phyloP scores from a whole-genome alignment of 1,140 invertebrate genomes.

The Leptinotarsa lineolata region DNA sequence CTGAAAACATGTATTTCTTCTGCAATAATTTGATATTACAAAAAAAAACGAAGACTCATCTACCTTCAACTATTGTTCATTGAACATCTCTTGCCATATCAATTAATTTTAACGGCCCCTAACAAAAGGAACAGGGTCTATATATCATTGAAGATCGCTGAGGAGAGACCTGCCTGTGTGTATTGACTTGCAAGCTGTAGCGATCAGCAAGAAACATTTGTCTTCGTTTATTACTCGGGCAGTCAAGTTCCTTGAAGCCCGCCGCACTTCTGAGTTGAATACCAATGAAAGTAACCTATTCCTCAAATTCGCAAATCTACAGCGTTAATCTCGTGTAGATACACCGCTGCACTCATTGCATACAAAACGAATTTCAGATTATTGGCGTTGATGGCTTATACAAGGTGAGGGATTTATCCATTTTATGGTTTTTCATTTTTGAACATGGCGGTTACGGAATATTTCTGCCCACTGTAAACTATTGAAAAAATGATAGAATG shows the following conservation, averaged over 20 bases:
- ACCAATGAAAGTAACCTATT: conserved; percentile 40
- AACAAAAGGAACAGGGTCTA: too few species aligned
- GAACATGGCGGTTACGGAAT: too few species aligned
- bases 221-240: conserved; percentile 45
- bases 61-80: too few species aligned
- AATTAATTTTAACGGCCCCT: too few species aligned
- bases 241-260: conserved; percentile 21
- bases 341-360: not conserved
- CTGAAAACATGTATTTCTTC: too few species aligned
- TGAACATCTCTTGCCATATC: too few species aligned
- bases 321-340: conserved; percentile 16
- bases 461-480: too few species aligned
- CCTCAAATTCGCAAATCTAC: conserved; percentile 44
- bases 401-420: not conserved
- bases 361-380: not conserved
- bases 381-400: not conserved
- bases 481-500: too few species aligned
- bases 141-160: too few species aligned
- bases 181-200: conserved; percentile 33
- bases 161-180: conserved; percentile 12
- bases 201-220: conserved; percentile 39
- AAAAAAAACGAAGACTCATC: too few species aligned
- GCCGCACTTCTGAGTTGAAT: conserved; percentile 39
- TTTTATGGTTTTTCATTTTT: too few species aligned
- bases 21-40: too few species aligned